These are phyloP conservation scores for Scaptomyza tumidula DNA, from an alignment of 2,888 invertebrate genomes.

Conservation along the genomic window DNA sequence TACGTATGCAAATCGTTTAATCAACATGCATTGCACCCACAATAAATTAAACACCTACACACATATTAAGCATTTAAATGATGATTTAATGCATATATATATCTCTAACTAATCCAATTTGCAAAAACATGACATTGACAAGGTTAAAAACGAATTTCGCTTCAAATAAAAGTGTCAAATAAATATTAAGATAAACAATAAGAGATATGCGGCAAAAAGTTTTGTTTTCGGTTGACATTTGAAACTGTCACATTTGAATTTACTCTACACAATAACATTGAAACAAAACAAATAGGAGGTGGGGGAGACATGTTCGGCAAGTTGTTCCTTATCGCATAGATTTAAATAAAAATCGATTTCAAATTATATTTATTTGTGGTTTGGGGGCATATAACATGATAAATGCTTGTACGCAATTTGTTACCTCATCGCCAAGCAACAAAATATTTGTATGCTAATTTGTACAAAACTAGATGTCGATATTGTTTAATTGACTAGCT, in stretches of 20 bases:
- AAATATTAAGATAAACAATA: conserved; percentile 48
- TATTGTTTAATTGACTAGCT: conserved; percentile 74
- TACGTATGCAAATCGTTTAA: conserved; percentile 29
- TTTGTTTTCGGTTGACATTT: conserved; percentile 69
- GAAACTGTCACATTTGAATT: conserved; percentile 50
- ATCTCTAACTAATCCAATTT: conserved; percentile 69
- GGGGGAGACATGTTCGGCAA: conserved; percentile 4
- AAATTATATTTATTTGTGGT: conserved; percentile 54
- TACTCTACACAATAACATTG: conserved; percentile 28
- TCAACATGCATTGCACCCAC: conserved; percentile 57
- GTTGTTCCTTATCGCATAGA: conserved; percentile 55
- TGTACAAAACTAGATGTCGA: conserved; percentile 75
- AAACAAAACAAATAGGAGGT: conserved; percentile 16
- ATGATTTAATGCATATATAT: conserved; percentile 41
- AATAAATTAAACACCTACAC: conserved; percentile 71
- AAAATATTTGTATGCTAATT: conserved; percentile 65
- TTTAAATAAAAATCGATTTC: conserved; percentile 74
- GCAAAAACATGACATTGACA: conserved; percentile 49
- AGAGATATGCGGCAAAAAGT: conserved; percentile 27
- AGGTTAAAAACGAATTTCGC: conserved; percentile 16
- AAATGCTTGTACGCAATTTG: conserved; percentile 81
- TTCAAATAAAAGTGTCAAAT: conserved; percentile 62
- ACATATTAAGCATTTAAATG: conserved; percentile 67
- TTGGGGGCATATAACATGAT: conserved; percentile 73
- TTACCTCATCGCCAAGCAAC: conserved; percentile 72